A percentile compares a stretch with the other conserved stretches of the same genome.
phyloP scores from a whole-genome alignment of 2,888 invertebrate species.

The Eugnorisma glareosa region DNA sequence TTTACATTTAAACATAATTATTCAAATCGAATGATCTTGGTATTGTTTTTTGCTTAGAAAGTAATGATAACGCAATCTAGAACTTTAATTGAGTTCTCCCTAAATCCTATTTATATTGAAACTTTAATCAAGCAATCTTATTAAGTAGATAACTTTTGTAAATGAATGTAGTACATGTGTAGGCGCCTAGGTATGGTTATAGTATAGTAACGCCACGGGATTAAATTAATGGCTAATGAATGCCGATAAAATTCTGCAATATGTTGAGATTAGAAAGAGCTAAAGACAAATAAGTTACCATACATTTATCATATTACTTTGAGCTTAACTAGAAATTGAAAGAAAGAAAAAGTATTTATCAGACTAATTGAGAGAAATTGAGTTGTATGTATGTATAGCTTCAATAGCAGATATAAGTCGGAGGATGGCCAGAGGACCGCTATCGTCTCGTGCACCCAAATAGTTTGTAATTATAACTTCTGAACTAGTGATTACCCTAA shows the following conservation, averaged over 20 bases:
- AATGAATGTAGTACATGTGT: slow-evolving; percentile 22
- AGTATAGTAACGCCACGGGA: background rate
- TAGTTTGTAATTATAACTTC: slow-evolving; percentile 63
- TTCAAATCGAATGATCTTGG: background rate
- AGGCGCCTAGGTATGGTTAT: background rate
- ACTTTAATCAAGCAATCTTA: slow-evolving; percentile 13
- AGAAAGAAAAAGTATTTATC: background rate
- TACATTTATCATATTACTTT: slow-evolving; percentile 20
- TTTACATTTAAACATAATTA: background rate
- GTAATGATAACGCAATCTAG: background rate
- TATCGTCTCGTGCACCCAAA: slow-evolving; percentile 51
- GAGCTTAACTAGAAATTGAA: slow-evolving; percentile 11
- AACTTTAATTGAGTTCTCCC: slow-evolving; percentile 26
- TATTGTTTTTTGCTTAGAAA: background rate
- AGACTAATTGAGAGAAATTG: background rate
- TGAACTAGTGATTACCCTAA: slow-evolving; percentile 59
- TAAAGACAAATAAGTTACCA: background rate
- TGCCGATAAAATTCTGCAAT: slow-evolving; percentile 2
- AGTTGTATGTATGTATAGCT: slow-evolving; percentile 15
- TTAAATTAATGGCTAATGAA: slow-evolving; percentile 14
- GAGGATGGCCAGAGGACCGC: slow-evolving; percentile 23
- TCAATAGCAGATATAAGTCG: slow-evolving; percentile 13
- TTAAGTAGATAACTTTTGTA: slow-evolving; percentile 12
- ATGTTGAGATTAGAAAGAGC: slow-evolving; percentile 12
- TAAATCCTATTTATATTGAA: slow-evolving; percentile 26